Percentiles rank a stretch among this genome's conserved stretches.
Evolutionary conservation across 2,888 invertebrate genomes (phyloP).

Genomic region (Trissolcus japonicus): DNA sequence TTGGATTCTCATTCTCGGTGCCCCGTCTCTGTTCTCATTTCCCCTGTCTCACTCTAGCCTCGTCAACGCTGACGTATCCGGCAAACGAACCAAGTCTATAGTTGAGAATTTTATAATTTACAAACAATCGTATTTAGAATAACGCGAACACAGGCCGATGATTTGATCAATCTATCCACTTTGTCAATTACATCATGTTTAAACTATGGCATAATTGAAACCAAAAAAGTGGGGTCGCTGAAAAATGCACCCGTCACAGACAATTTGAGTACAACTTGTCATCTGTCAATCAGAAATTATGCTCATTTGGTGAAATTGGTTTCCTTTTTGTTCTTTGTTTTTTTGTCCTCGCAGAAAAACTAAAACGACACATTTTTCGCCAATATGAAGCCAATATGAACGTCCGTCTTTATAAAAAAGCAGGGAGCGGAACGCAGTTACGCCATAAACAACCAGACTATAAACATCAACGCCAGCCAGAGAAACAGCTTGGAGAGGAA

Average conservation of each 20-base stretch:
- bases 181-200: conserved; percentile 6
- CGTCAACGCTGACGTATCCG: conserved; percentile 23
- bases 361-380: conserved; percentile 3
- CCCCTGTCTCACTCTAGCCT: conserved; percentile 12
- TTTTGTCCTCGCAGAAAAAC: too few relatives aligned
- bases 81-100: conserved; percentile 36
- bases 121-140: conserved; percentile 29
- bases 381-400: background rate
- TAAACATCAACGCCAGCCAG: conserved; percentile 93
- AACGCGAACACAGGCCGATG: conserved; percentile 9
- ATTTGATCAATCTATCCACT: conserved; percentile 8
- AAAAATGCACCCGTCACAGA: conserved; percentile 1
- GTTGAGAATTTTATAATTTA: conserved; percentile 22
- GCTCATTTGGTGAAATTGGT: too few relatives aligned
- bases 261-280: conserved; percentile 1
- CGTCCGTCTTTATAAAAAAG: too few relatives aligned
- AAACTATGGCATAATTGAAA: background rate
- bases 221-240: background rate
- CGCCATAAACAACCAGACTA: conserved; percentile 94
- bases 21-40: conserved; percentile 16
- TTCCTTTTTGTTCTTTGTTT: too few relatives aligned
- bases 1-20: conserved; percentile 40
- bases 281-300: too few relatives aligned
- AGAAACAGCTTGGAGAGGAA: conserved; percentile 94
- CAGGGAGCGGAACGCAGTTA: conserved; percentile 74